These are phyloP conservation scores for Pseudomugil tenellus DNA, from an alignment of 2,797 vertebrate species.

Conservation along the genomic window DNA sequence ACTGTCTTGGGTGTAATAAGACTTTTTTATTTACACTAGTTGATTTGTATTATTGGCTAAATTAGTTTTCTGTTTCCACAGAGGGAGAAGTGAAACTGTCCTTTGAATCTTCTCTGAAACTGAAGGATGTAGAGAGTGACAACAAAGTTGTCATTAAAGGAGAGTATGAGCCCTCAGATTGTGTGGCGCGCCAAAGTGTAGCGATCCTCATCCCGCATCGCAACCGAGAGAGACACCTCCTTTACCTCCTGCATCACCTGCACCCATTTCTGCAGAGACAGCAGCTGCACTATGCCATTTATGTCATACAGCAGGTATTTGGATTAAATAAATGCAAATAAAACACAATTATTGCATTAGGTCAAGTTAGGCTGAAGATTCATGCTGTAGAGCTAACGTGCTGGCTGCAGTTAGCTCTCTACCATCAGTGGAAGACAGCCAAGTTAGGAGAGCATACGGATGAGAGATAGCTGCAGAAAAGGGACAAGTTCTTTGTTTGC, in stretches of 20 bases:
- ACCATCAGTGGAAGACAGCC: neutral
- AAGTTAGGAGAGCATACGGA: neutral
- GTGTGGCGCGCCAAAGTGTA: conserved; percentile 86
- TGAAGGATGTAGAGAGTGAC: conserved; percentile 84
- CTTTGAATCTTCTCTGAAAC: conserved; percentile 86
- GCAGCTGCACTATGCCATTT: conserved; percentile 93
- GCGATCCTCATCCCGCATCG: conserved; percentile 94
- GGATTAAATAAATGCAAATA: no score
- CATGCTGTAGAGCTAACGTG: neutral
- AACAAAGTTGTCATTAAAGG: conserved; percentile 86
- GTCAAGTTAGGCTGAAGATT: neutral
- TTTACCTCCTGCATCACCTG: conserved; percentile 92
- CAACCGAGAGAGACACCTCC: conserved; percentile 90
- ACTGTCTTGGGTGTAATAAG: no score
- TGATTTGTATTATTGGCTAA: neutral
- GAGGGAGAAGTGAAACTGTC: conserved; percentile 85
- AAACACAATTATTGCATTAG: neutral
- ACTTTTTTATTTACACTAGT: no score
- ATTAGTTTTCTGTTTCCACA: conserved; percentile 57
- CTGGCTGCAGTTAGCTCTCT: no score
- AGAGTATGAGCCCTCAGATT: conserved; percentile 82
- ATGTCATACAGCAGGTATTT: conserved; percentile 94
- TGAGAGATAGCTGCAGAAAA: neutral
- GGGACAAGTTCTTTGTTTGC: neutral
- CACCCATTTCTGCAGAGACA: conserved; percentile 96